Conservation (phyloP, 2,113 vertebrate genomes). For the Todiramphus saurophagus region DNA sequence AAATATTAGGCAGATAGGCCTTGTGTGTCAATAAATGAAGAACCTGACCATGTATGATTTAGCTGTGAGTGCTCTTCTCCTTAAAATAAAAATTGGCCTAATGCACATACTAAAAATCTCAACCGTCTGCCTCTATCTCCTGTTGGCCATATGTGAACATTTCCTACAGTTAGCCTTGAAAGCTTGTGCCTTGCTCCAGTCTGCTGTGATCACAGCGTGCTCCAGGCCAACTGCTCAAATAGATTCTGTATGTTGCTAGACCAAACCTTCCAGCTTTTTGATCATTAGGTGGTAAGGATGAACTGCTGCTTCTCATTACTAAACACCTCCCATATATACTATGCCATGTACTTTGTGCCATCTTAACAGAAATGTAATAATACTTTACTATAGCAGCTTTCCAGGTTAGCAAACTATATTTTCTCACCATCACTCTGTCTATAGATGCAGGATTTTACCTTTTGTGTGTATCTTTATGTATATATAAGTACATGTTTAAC, state of each 20-base stretch:
- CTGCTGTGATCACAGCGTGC: background rate
- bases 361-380: background rate
- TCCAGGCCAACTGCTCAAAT: background rate
- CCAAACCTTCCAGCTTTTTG: background rate
- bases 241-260: background rate
- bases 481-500: background rate
- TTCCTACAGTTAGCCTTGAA: constrained; percentile 19
- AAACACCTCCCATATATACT: background rate
- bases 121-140: background rate
- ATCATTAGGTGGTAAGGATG: background rate
- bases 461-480: background rate
- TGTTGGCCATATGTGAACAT: constrained; percentile 51
- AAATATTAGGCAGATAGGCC: background rate
- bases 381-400: background rate
- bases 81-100: background rate
- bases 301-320: background rate
- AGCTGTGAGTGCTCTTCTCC: background rate
- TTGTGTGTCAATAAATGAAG: background rate
- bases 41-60: background rate
- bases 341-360: background rate
- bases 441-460: background rate
- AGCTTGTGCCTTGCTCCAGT: background rate
- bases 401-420: background rate
- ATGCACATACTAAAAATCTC: background rate
- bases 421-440: background rate